Evolutionary conservation across 2,888 invertebrate genomes (phyloP), one percentile per base, ranked within the genome.

Genomic region (Heliconius cydno): DNA sequence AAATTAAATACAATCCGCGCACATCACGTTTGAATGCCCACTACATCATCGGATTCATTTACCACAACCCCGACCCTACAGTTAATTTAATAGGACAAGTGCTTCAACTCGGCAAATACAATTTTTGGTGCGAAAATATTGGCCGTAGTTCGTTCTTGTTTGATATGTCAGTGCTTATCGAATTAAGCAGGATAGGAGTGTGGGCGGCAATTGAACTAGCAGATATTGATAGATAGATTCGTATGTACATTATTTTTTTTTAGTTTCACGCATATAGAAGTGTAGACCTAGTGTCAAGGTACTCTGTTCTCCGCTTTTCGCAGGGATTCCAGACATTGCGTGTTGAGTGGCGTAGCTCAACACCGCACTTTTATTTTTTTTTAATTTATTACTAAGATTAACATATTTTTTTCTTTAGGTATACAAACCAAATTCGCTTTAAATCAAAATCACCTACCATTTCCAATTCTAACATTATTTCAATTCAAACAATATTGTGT

Each of bases 51-150:
- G 63, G 63, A 75, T 75, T 65, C 65, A 66, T 65, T 75, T 65
- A 75, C 75, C 63, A 87, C 86, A 83, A 86, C 87, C 86, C 85
- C 84, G 83, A 46, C 80, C 78, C 77, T 82, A 83, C 80, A 80
- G 89, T 88, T 89, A 90, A 88, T 89, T 90, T 90, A 90, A 88
- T 87, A 87, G 86, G 84, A 85, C 87, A 84, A 87, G 85, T 84
- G 85, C 86, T 85, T 84, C 82, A 87, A 87, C 88, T 86, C 82
- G 83, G 90, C 87, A 89, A 90, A 91, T 90, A 91, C 90, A 90
- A 89, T 85, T 91, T 90, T 88, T 88, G 86, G 84, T 86, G 86
- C 85, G 87, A 88, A 91, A 91, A 91, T 90, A 90, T 91, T 90
- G 85, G 85, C 84, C 79, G 82, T 82, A 83, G 81, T 84, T 86